Base-by-base conservation (phyloP, 2,797 vertebrate genomes). In the Enteromius treurensis region DNA sequence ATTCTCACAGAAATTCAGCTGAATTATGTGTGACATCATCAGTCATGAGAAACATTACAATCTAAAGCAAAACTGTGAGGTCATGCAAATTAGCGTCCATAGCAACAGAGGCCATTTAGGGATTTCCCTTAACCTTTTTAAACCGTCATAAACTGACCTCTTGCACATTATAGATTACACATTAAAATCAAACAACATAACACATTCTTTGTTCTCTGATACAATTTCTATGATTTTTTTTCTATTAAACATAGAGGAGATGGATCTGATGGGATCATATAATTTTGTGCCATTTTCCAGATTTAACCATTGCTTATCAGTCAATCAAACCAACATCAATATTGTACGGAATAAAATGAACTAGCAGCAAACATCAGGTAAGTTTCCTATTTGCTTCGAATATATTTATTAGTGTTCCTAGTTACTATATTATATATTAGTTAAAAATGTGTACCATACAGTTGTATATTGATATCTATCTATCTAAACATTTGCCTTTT, bases 71-170 rank as follows among this genome's bases (percentile, higher is more conserved):
- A n/a, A 60, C 29, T 70, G 40, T 21, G 40, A 69, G 19, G 17
- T n/a, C 64, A 71, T 40, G n/a, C 13, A 14, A n/a, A 62, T 26
- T 49, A 60, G 26, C 29, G 5, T 58, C 37, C 51, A 81, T 81
- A 64, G 51, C 23, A 73, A 76, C 70, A 34, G 34, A 42, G 67
- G 45, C 42, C 15, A 26, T 23, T 19, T 78, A 11, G 60, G 84
- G 77, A 69, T 85, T 78, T 73, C 74, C 84, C 68, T 58, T 37
- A 40, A 55, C 23, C 49, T 26, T 32, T 62, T 51, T 8, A 55
- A 26, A 42, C 32, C 6, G 3, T 45, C 42, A 37, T 67, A 26
- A 79, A 70, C 60, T 19, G 13, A 73, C 10, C 19, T 8, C 34
- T 55, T 23, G 40, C 7, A 3, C 47, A 45, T 49, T 58, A 73